Base-by-base conservation (phyloP, 2,113 vertebrate species). In the Malurus alboscapulatus region DNA sequence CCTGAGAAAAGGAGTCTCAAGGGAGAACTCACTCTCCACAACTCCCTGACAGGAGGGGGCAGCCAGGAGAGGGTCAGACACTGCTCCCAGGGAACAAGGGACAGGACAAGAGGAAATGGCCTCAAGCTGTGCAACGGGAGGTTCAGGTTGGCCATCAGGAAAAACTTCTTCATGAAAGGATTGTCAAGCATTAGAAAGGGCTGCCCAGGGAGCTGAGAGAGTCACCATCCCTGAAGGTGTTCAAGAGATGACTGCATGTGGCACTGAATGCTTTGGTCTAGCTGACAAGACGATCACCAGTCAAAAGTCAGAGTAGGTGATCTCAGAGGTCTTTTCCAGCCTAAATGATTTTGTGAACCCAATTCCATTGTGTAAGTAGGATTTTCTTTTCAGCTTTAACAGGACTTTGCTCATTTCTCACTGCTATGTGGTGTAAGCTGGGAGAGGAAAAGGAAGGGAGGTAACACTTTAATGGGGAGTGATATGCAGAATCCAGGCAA, bases 21-120 rank as follows among this genome's bases (percentile, higher is more conserved):
- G 27, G 16, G 27, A 11, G 2, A 9, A 10, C 19, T 24, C 5
- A 5, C 40, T 61, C 38, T 40, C 24, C 48, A 61, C 47, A 82
- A 7, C 40, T 42, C 25, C 4, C 45, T 47, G 47, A 16, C 29
- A 34, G 3, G 6, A 54, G n/a, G 9, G 9, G 3, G 17, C 55
- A 54, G 47, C 29, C n/a, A 8, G 27, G 16, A 9, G 32, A 9
- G 32, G 7, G 9, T 34, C 2, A 0, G 29, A 25, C 12, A 51
- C 32, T 58, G 53, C 32, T 66, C 44, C 65, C 32, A 32, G 44
- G 16, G 1, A 12, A 26, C 3, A 0, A 24, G 54, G 7, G 30
- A 44, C 30, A 42, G 21, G 27, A 54, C 20, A 34, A 65, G 25
- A 44, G 27, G 25, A 47, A 67, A 40, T 0, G 2, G 9, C 21